These are phyloP conservation scores for Branchinecta lindahli DNA, from an alignment of 1,140 invertebrate genomes.

Conservation along the genomic window DNA sequence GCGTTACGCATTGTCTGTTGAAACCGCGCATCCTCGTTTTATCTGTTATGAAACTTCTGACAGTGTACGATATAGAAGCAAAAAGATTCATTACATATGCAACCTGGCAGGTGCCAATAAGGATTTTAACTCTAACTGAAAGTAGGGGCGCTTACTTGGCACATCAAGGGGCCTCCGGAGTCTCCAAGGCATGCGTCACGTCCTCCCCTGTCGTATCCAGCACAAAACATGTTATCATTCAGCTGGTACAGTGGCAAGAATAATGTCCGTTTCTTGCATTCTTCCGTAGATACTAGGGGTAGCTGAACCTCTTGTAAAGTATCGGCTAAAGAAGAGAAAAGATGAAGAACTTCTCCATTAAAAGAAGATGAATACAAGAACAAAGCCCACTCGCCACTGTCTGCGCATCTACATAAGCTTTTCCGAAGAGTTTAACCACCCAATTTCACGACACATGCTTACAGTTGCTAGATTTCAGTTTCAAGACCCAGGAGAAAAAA, in stretches of 20 bases:
- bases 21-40: too few species aligned
- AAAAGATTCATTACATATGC: too few species aligned
- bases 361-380: constrained; percentile 16
- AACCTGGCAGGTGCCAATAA: too few species aligned
- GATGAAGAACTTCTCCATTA: constrained; percentile 20
- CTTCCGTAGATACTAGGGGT: constrained; percentile 60
- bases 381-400: background rate
- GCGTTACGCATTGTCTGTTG: too few species aligned
- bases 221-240: constrained; percentile 78
- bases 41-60: too few species aligned
- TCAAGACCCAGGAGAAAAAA: too few species aligned
- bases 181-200: constrained; percentile 73
- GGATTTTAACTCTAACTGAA: constrained; percentile 15
- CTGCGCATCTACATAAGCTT: too few species aligned
- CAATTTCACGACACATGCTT: too few species aligned
- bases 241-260: constrained; percentile 60
- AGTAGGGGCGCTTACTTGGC: constrained; percentile 33
- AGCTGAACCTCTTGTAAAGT: constrained; percentile 70
- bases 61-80: too few species aligned
- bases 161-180: constrained; percentile 70
- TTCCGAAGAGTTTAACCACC: too few species aligned
- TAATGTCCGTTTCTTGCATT: constrained; percentile 58
- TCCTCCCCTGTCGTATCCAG: constrained; percentile 52
- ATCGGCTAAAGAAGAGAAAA: constrained; percentile 43
- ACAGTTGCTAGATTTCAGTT: too few species aligned